Evolutionary conservation across 2,797 vertebrate genomes (phyloP).

Genomic region (Adelosebastes latens): DNA sequence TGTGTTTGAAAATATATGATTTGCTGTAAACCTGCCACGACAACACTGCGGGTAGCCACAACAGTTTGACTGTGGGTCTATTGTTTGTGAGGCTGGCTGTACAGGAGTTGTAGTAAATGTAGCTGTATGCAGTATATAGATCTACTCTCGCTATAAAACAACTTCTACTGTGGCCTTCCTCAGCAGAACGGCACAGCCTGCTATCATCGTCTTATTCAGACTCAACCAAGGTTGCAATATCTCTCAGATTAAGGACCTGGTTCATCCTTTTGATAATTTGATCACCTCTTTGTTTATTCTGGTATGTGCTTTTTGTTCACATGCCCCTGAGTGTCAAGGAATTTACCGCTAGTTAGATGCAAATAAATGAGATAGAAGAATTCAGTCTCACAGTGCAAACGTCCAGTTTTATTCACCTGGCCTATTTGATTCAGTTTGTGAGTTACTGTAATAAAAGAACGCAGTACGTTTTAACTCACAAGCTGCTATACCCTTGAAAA

Average conservation of each 20-base stretch:
- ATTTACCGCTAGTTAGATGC: not conserved
- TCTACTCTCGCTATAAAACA: not conserved
- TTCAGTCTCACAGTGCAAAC: not conserved
- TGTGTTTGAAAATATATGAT: constrained; percentile 8
- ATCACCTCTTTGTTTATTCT: not conserved
- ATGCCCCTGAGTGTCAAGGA: not conserved
- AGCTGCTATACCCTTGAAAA: not conserved
- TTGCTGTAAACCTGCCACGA: constrained; percentile 1
- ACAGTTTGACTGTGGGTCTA: not conserved
- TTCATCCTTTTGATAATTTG: not conserved
- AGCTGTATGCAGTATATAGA: not conserved
- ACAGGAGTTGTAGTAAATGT: not conserved
- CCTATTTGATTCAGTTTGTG: not conserved
- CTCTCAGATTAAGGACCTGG: not conserved
- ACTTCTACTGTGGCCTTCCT: not conserved
- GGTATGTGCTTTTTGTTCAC: not conserved
- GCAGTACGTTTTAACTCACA: not conserved
- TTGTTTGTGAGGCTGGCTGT: not conserved
- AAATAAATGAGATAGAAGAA: not conserved
- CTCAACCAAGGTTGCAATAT: constrained; percentile 2
- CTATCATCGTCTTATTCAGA: not conserved
- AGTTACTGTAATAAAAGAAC: not conserved
- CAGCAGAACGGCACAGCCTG: not conserved
- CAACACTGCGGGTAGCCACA: not conserved
- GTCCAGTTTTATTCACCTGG: not conserved